Conservation (phyloP, 2,797 vertebrate genomes). For the Vespertilio murinus region DNA sequence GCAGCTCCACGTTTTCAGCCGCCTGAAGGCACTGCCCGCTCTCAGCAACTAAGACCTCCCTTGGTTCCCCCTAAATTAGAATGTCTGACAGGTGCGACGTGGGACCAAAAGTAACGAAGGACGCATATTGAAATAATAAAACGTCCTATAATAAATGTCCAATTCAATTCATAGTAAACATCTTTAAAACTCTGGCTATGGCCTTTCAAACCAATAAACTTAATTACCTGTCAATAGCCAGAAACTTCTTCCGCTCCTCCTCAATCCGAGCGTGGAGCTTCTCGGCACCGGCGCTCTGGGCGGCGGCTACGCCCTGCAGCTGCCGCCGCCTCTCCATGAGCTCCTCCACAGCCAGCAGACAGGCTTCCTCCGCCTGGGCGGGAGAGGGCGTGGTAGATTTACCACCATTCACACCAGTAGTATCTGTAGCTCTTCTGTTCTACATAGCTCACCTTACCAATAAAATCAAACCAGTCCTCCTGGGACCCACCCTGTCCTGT, state of each 20-base stretch:
- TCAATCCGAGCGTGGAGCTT: constrained; percentile 88
- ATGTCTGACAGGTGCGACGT: neutral
- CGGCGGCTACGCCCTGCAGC: constrained; percentile 82
- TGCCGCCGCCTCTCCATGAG: constrained; percentile 83
- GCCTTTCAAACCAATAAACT: neutral
- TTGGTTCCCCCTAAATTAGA: neutral
- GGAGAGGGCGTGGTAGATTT: neutral
- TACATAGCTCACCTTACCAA: neutral
- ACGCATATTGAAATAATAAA: neutral
- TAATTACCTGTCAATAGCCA: constrained; percentile 88
- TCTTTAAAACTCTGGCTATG: neutral
- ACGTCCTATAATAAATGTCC: neutral
- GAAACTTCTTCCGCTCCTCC: constrained; percentile 83
- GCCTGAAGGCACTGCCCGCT: neutral
- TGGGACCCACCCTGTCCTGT: neutral
- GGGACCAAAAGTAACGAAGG: neutral
- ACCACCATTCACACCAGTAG: neutral
- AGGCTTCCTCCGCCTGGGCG: constrained; percentile 88
- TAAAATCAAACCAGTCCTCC: neutral
- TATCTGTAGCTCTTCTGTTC: neutral
- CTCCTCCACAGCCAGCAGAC: constrained; percentile 86
- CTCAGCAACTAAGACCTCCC: neutral
- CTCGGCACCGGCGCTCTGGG: constrained; percentile 83
- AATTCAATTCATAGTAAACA: neutral
- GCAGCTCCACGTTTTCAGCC: neutral